These are phyloP conservation scores for Macrophya alboannulata DNA, from an alignment of 2,888 invertebrate species.

Conservation along the genomic window DNA sequence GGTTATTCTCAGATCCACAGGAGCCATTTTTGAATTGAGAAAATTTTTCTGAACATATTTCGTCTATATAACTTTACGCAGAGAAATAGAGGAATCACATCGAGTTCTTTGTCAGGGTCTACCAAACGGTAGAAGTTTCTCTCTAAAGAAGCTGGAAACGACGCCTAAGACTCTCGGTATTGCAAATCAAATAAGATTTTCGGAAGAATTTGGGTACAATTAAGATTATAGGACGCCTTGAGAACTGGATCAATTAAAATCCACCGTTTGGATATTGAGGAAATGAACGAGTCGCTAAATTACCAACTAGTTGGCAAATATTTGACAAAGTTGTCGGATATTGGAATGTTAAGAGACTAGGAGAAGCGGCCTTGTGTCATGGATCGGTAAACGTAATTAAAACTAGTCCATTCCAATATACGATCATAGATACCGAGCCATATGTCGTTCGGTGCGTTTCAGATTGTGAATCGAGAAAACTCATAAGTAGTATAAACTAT, in stretches of 20 bases:
- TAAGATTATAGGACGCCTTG: neutral
- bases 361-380: neutral
- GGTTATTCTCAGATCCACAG: neutral
- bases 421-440: conserved; percentile 12
- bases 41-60: too few species aligned
- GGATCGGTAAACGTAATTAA: conserved; percentile 25
- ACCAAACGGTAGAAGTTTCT: neutral
- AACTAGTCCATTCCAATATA: conserved; percentile 17
- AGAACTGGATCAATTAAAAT: neutral
- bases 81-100: neutral
- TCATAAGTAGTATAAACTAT: neutral
- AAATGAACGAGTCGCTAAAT: neutral
- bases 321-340: neutral
- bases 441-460: neutral
- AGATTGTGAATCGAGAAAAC: conserved; percentile 30
- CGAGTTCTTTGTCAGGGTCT: neutral
- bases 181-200: neutral
- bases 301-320: conserved; percentile 5
- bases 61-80: too few species aligned
- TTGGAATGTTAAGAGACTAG: neutral
- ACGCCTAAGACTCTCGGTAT: neutral
- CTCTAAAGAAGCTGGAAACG: neutral
- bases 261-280: neutral
- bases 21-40: neutral
- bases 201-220: neutral